Evolutionary conservation across 1,140 invertebrate genomes (phyloP), one percentile per base, ranked within the genome.

Genomic region (Venustaconcha ellipsiformis): DNA sequence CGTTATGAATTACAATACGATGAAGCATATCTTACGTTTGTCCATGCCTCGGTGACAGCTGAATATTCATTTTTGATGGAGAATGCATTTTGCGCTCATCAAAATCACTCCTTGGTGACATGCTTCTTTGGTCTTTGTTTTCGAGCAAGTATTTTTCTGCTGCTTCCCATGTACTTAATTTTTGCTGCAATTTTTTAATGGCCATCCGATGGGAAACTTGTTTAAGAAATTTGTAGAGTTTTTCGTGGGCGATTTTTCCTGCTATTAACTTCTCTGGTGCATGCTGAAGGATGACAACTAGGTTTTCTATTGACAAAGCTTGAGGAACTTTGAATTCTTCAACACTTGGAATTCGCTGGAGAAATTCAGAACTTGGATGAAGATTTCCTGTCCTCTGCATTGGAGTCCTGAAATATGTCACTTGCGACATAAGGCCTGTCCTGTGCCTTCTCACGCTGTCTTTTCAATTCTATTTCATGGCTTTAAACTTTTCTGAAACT

Each of bases 221-320:
- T 79, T 95, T 93, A 6, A 97, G 87, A 13, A 94, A 92, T 70
- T 89, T 88, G 77, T 95, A 94, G 84, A 96, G 95, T 82, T 96
- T 93, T 14, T 93, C 92, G 81, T 94, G 93, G 56, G 94, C 93
- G 56, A 98, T 93, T 18, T 92, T 92, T 2, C 95, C 95, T 65
- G 93, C 92, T 64, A 93, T 93, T 63, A 93, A 90, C 80, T 96
- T 93, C 82, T 95, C 94, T 64, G 96, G 94, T 1, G 95, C 96
- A 84, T 96, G 93, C 5, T 37, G 93, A 83, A 97, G 93, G 59
- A 97, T 96, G 14, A 94, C 94, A 82, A 94, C 94, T 67, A 84
- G 83, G 58, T 84, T 80, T 59, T 87, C 83, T 23, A 82, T 63
- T 11, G 78, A 74, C 18, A 84, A 66, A 64, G 74, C 83, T 65